Evolutionary conservation across 2,888 invertebrate species (phyloP).

Genomic region (Nematopogon swammerdamellus): DNA sequence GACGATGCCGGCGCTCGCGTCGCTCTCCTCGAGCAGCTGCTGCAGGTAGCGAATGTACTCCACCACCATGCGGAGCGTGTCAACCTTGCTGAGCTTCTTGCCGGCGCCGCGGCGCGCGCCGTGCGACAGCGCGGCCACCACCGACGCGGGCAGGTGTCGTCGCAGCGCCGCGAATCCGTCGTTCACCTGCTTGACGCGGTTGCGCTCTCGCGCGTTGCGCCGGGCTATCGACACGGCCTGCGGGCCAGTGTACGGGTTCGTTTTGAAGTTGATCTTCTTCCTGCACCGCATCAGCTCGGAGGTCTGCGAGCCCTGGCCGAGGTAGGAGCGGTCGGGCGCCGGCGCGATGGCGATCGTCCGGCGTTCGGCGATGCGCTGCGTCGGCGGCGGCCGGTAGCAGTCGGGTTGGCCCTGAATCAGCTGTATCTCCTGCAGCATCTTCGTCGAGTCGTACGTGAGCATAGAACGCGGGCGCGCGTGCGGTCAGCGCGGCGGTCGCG

Average conservation of each 20-base stretch:
- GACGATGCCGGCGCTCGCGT: conserved; percentile 54
- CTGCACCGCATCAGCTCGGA: conserved; percentile 63
- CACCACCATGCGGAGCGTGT: conserved; percentile 85
- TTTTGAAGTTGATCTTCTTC: conserved; percentile 70
- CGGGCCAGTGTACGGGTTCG: conserved; percentile 59
- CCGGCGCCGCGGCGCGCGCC: conserved; percentile 70
- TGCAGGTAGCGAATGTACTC: conserved; percentile 87
- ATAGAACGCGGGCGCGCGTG: no score
- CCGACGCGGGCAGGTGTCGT: conserved; percentile 80
- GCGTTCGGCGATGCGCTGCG: conserved; percentile 50
- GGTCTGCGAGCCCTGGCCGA: conserved; percentile 41
- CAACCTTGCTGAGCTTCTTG: conserved; percentile 86
- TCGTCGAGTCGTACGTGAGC: conserved; percentile 25
- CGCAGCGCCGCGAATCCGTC: conserved; percentile 88
- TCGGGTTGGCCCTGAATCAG: conserved; percentile 55
- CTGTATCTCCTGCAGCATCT: conserved; percentile 54
- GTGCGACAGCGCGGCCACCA: conserved; percentile 66
- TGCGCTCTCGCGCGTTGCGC: conserved; percentile 91
- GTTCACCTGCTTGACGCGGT: conserved; percentile 93
- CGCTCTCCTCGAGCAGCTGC: conserved; percentile 72
- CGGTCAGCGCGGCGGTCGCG: conserved; percentile 32
- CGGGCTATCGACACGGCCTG: conserved; percentile 85
- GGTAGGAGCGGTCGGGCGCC: conserved; percentile 55
- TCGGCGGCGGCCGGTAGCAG: conserved; percentile 59
- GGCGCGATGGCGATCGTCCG: conserved; percentile 56